These are phyloP conservation scores for Hystrix brachyura DNA, from an alignment of 2,113 vertebrate species.

Conservation along the genomic window DNA sequence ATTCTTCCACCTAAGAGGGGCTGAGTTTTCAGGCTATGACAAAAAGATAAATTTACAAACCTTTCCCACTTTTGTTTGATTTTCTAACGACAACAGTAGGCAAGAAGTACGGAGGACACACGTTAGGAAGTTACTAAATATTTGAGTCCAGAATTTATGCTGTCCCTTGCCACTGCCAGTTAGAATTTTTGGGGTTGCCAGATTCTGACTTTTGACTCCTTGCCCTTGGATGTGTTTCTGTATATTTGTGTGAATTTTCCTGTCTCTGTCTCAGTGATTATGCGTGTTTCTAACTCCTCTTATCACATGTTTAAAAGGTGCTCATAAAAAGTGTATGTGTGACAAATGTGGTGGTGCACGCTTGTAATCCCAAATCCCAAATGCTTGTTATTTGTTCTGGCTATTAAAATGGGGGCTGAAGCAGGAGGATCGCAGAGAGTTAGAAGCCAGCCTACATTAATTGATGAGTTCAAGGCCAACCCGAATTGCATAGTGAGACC, in stretches of 20 bases:
- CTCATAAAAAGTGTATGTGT: not conserved
- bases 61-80: not conserved
- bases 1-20: not conserved
- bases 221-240: not conserved
- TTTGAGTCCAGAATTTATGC: not conserved
- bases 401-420: not conserved
- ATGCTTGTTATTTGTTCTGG: too few species aligned
- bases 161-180: not conserved
- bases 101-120: not conserved
- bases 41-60: not conserved
- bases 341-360: not conserved
- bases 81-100: not conserved
- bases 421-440: not conserved
- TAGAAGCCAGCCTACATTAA: not conserved
- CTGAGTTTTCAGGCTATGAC: not conserved
- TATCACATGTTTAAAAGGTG: not conserved
- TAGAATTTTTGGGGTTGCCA: not conserved
- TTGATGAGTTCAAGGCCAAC: not conserved
- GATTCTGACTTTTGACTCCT: slow-evolving; percentile 2
- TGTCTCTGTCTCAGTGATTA: not conserved
- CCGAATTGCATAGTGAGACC: not conserved
- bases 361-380: not conserved
- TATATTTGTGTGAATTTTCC: not conserved
- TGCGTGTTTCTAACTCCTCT: not conserved
- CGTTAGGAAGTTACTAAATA: not conserved